Conservation (phyloP, 2,113 vertebrate species). For the Xiphophorus couchianus region DNA sequence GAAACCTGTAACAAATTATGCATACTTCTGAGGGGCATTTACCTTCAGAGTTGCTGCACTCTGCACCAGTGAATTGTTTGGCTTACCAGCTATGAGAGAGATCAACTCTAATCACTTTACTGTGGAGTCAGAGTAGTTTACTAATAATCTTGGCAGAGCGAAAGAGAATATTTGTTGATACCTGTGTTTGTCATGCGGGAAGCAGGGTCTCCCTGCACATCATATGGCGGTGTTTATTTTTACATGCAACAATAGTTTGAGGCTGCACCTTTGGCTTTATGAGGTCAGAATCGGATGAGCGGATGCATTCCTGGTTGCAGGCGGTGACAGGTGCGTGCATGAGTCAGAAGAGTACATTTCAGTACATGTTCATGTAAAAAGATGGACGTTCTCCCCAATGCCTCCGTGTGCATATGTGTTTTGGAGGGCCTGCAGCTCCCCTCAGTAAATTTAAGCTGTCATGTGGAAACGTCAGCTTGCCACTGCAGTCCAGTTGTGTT, state of each 20-base stretch:
- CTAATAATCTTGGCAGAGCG: constrained; percentile 30
- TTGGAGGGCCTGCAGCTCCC: constrained; percentile 34
- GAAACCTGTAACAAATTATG: not conserved
- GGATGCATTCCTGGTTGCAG: constrained; percentile 7
- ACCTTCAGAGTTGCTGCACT: not conserved
- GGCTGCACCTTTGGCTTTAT: constrained; percentile 39
- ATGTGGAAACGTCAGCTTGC: constrained; percentile 72
- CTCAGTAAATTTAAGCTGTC: constrained; percentile 67
- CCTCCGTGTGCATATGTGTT: constrained; percentile 11
- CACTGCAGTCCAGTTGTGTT: constrained; percentile 73
- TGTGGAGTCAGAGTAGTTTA: constrained; percentile 22
- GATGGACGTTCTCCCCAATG: constrained; percentile 16
- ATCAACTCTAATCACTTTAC: constrained; percentile 7
- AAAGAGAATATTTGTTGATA: constrained; percentile 25
- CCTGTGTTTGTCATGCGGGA: constrained; percentile 59
- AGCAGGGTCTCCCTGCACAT: constrained; percentile 40
- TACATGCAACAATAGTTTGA: constrained; percentile 24
- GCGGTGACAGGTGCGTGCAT: not conserved
- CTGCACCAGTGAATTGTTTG: not conserved
- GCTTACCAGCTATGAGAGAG: not conserved
- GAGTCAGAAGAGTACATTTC: constrained; percentile 22
- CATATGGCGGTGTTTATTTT: constrained; percentile 54
- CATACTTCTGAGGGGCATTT: fast-evolving
- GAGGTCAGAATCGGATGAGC: constrained; percentile 35
- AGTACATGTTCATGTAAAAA: not conserved